Evolutionary conservation across 2,797 vertebrate genomes (phyloP), one percentile per base, ranked within the genome.

Genomic region (Takifugu rubripes): DNA sequence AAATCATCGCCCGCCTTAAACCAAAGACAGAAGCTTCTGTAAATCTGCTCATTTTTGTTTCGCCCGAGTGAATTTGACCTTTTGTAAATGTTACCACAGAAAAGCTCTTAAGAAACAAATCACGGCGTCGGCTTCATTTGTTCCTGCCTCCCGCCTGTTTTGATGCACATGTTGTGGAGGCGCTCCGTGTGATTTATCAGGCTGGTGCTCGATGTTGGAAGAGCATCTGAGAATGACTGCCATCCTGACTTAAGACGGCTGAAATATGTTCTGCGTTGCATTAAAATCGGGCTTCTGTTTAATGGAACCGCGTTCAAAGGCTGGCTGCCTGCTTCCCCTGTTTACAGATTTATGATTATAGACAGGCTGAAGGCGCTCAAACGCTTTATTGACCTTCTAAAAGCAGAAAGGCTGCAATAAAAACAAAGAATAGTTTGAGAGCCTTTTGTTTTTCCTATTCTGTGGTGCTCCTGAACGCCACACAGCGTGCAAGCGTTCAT

Each of bases 211-310:
- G 47, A 54, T 45, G 33, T 69, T 85, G 81, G 80, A 88, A 49
- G 4, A n/a, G 82, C 73, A 86, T 90, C 79, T 84, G 65, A 88
- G 68, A 64, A 63, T 69, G 45, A 49, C 3, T 58, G 54, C 48
- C 36, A 33, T 45, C 55, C 63, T 57, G 25, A 57, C 59, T 50
- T 67, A 67, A 74, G 76, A 62, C 58, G 48, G 61, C 47, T 55
- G 47, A 71, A 68, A 59, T 61, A 56, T 69, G 73, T 77, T 63
- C 72, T 54, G 54, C 51, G 68, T 74, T 60, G 64, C 64, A 50
- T 52, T 74, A 80, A 87, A 80, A 57, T 75, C 64, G 56, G 66
- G n/a, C 57, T 77, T 54, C 65, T 55, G 53, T 60, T 74, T 53
- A 77, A 69, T 49, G 44, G 60, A 81, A 58, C 36, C 11, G 26